Base-by-base conservation (phyloP, 2,888 invertebrate genomes). In the Oxytorus armatus region DNA sequence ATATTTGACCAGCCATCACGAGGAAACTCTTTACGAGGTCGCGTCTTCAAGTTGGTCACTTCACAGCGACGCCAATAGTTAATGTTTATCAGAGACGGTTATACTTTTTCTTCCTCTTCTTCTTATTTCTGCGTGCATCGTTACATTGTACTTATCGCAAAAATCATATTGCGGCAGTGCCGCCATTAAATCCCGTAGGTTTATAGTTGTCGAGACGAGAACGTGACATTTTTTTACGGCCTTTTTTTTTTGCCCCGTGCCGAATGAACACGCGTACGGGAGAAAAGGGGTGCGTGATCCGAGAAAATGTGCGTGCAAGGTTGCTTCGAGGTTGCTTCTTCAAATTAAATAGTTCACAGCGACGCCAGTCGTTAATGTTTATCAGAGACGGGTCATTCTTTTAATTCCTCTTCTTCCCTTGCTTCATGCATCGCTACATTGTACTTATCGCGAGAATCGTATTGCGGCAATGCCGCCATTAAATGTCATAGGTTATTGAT, bases 271-370 rank as follows among this genome's bases (percentile, higher is more conserved):
- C 8, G 47, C 14, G 2, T 47, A 16, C 14, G 14, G 7, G 3
- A 47, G 42, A 10, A 16, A 18, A 18, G 3, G 47, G 16, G 55
- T 61, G 29, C 29, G 51, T 53, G 74, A 65, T 47, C 65, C 29
- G 36, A 59, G 47, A 74, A 65, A 59, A 69, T 63, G 61, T 25
- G 76, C 76, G 69, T 70, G 61, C 69, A 69, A 8, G 53, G 53
- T 47, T 53, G n/a, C n/a, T n/a, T n/a, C 39, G 1, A 10, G 39
- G 39, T 8, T 39, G 3, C 3, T 11, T 39, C 10, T 39, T 39
- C 8, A 39, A 11, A 39, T 57, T 57, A 8, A 57, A 36, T 21
- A 18, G 7, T 33, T 14, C 11, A 36, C 29, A 10, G 51, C 36
- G 4, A 18, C 36, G 14, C 18, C 1, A 66, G 21, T 49, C 23